phyloP scores from a whole-genome alignment of 1,140 invertebrate genomes.

The Caerostris darwini region DNA sequence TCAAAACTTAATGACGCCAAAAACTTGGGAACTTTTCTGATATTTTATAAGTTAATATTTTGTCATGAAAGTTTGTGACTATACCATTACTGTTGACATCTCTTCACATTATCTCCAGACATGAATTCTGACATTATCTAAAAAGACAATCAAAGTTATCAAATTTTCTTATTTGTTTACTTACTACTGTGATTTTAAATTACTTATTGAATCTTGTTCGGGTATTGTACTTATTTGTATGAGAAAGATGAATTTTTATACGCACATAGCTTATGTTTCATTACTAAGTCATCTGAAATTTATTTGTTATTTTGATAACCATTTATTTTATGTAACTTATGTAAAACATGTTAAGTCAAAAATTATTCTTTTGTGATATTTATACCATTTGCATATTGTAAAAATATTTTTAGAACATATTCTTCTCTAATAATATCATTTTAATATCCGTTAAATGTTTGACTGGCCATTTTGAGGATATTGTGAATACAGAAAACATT shows the following conservation, averaged over 20 bases:
- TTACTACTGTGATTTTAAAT: not conserved
- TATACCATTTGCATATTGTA: not conserved
- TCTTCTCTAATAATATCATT: not conserved
- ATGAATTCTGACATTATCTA: not conserved
- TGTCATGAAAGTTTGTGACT: not conserved
- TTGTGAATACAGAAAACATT: too few relatives aligned
- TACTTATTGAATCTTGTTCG: not conserved
- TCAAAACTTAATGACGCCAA: not conserved
- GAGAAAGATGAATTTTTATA: not conserved
- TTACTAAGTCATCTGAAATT: not conserved
- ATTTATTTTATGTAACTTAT: not conserved
- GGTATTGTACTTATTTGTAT: not conserved
- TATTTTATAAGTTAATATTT: not conserved
- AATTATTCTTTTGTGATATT: not conserved
- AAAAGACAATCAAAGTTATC: not conserved
- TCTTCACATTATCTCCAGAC: too few relatives aligned
- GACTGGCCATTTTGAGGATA: not conserved
- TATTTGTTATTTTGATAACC: not conserved
- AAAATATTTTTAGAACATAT: not conserved
- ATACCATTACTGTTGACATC: not conserved
- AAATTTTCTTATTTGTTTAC: not conserved
- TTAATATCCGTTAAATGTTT: slow-evolving; percentile 9
- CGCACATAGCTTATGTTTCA: not conserved
- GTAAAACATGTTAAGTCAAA: not conserved
- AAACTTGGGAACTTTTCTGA: not conserved